These are phyloP conservation scores for Tenebrio molitor DNA, from an alignment of 1,140 invertebrate species.

Conservation along the genomic window DNA sequence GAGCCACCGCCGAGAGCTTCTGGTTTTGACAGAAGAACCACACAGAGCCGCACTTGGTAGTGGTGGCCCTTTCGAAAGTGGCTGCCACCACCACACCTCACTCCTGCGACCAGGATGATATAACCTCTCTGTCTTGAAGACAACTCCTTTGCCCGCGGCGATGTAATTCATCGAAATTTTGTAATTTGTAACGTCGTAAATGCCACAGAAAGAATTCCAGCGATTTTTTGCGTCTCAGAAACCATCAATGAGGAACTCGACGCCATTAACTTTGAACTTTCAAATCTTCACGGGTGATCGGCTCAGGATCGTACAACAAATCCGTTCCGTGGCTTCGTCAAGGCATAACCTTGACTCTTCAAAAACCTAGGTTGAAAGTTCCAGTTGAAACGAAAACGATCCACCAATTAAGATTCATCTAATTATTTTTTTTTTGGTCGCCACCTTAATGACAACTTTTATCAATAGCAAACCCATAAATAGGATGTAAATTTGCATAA, in stretches of 20 bases:
- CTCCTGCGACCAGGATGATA: constrained; percentile 7
- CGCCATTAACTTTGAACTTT: constrained; percentile 31
- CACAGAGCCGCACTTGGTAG: constrained; percentile 22
- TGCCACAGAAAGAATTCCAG: constrained; percentile 22
- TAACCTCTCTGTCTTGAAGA: constrained; percentile 27
- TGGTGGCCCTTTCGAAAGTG: constrained; percentile 44
- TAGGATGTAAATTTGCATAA: constrained; percentile 19
- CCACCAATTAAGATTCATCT: constrained; percentile 23
- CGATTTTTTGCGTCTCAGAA: neutral
- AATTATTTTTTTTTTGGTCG: constrained; percentile 28
- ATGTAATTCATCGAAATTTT: neutral
- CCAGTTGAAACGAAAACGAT: constrained; percentile 21
- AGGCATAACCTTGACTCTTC: constrained; percentile 35
- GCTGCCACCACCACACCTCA: constrained; percentile 37
- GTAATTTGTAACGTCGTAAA: constrained; percentile 3
- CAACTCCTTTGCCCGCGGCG: constrained; percentile 11
- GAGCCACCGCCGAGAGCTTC: constrained; percentile 17
- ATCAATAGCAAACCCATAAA: constrained; percentile 10
- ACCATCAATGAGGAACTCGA: constrained; percentile 24
- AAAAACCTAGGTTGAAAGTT: constrained; percentile 26
- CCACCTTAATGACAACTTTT: neutral
- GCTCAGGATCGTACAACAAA: neutral
- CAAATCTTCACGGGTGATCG: constrained; percentile 16
- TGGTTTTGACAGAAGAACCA: constrained; percentile 31
- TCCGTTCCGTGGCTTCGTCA: constrained; percentile 7